Percentiles rank a stretch among this genome's conserved stretches.
Conservation (phyloP, 2,888 invertebrate species). For the Thalpophila matura region DNA sequence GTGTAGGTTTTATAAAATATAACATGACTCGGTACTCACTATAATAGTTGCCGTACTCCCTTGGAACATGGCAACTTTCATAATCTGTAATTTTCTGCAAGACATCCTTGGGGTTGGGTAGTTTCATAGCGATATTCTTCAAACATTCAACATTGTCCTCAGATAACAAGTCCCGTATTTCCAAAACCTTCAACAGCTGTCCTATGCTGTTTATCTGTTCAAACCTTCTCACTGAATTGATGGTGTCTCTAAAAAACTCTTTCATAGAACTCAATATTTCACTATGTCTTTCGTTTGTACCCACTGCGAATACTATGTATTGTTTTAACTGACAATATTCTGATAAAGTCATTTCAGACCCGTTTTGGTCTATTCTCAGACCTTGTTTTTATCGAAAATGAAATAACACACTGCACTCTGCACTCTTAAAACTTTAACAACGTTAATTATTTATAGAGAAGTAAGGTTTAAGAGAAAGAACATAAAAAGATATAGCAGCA, state of each 20-base stretch:
- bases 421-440: slow-evolving; percentile 3
- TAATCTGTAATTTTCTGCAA: slow-evolving; percentile 73
- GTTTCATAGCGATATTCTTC: slow-evolving; percentile 75
- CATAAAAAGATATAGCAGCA: not conserved
- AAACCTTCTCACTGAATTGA: slow-evolving; percentile 82
- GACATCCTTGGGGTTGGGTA: slow-evolving; percentile 70
- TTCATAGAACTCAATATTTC: slow-evolving; percentile 76
- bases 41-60: slow-evolving; percentile 70
- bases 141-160: slow-evolving; percentile 80
- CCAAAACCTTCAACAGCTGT: slow-evolving; percentile 78
- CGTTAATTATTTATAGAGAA: not conserved
- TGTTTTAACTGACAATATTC: slow-evolving; percentile 78
- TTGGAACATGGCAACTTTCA: slow-evolving; percentile 69
- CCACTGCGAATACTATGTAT: slow-evolving; percentile 72
- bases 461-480: not conserved
- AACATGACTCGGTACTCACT: slow-evolving; percentile 74
- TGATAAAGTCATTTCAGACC: slow-evolving; percentile 75
- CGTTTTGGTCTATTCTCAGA: not conserved
- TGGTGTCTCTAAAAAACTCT: slow-evolving; percentile 76
- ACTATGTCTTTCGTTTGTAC: slow-evolving; percentile 72
- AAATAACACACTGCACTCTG: slow-evolving; percentile 1
- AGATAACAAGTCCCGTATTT: slow-evolving; percentile 80
- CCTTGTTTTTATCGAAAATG: not conserved
- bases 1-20: not conserved
- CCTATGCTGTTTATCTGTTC: slow-evolving; percentile 79